Base-by-base conservation (phyloP, 2,888 invertebrate genomes). In the Phaonia tiefii region DNA sequence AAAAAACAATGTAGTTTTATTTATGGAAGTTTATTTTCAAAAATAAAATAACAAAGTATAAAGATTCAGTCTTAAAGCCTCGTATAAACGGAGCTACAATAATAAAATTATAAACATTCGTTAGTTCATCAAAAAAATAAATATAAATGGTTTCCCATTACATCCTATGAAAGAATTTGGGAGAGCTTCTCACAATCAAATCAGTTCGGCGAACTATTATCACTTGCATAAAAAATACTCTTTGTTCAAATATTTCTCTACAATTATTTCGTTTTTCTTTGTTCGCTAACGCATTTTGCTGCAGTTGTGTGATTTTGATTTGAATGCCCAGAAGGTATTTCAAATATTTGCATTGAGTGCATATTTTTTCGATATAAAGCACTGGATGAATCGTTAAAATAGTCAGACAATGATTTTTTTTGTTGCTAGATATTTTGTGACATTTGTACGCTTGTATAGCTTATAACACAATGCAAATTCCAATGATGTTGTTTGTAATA, bases 391-490 rank as follows among this genome's bases (percentile, higher is more conserved):
- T 42, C 77, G 72, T 60, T 70, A 49, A 49, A 58, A 49, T 69
- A 65, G 74, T 66, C 69, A 77, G 39, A 76, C 63, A 76, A 44
- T 63, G 51, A 66, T 67, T 49, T 15, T 42, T 5, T 39, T 13
- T 11, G 42, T 56, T 39, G 54, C 56, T 46, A 31, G 31, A 5
- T 31, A 5, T 31, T 31, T 5, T 31, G n/a, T n/a, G n/a, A n/a
- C n/a, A n/a, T n/a, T n/a, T n/a, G n/a, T 31, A 3, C 31, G 31
- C 4, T 8, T 8, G 8, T 31, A 3, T 3, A 31, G 31, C 15
- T 15, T 51, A 77, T 67, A 66, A 1, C 75, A 81, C 81, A 81
- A 81, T 81, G 81, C 81, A 81, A 81, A 78, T 81, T 81, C 81
- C 78, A 75, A 56, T 75, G 42, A 8, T 31, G 3, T 31, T 31